Evolutionary conservation across 2,797 vertebrate species (phyloP).

Genomic region (Miichthys miiuy): DNA sequence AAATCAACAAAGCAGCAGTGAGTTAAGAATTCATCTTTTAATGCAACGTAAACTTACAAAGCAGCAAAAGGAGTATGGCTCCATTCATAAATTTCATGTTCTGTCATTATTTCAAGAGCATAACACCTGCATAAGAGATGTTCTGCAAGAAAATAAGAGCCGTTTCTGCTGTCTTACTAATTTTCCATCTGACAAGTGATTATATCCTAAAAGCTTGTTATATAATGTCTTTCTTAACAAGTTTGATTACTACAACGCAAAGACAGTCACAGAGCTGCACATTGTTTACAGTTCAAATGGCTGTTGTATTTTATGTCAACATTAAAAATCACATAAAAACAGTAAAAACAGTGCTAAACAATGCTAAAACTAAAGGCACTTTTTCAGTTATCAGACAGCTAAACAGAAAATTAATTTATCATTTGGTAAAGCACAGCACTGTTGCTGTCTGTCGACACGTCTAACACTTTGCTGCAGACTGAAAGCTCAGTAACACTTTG

Average conservation of each 20-base stretch:
- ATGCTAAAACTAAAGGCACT: background rate
- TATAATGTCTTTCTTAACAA: background rate
- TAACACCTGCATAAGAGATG: too few species aligned
- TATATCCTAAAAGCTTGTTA: background rate
- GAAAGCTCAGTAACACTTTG: background rate
- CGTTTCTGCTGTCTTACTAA: too few species aligned
- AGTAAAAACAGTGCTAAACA: background rate
- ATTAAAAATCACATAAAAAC: background rate
- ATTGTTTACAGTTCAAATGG: background rate
- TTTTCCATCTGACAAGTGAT: background rate
- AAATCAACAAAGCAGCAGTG: too few species aligned
- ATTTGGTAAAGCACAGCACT: background rate
- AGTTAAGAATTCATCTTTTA: too few species aligned
- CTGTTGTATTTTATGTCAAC: background rate
- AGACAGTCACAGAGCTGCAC: background rate
- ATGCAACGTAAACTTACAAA: too few species aligned
- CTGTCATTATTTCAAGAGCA: too few species aligned
- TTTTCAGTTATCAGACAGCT: background rate
- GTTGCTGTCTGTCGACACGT: fast-evolving
- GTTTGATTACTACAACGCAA: background rate
- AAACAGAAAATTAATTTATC: background rate
- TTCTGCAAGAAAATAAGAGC: too few species aligned
- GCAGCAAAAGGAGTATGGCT: too few species aligned
- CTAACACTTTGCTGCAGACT: background rate
- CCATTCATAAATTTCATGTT: too few species aligned